These are phyloP conservation scores for Cydia strobilella DNA, from an alignment of 1,140 invertebrate genomes.

Conservation along the genomic window DNA sequence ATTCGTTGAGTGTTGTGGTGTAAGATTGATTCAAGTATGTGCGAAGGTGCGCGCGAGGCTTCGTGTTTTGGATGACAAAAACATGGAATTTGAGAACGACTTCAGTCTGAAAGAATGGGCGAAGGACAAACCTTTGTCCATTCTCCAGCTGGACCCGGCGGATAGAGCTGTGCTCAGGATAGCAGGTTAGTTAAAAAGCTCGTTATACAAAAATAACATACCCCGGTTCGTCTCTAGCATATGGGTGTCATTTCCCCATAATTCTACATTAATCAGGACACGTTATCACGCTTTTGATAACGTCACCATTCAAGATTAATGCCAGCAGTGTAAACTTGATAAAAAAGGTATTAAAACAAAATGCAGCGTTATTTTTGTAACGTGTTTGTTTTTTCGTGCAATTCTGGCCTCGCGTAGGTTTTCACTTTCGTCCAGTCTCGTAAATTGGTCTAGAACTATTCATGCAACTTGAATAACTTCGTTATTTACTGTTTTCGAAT, in stretches of 20 bases:
- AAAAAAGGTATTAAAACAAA: slow-evolving; percentile 37
- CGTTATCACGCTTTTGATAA: slow-evolving; percentile 50
- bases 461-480: slow-evolving; percentile 27
- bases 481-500: slow-evolving; percentile 27
- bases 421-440: slow-evolving; percentile 48
- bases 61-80: slow-evolving; percentile 78
- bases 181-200: slow-evolving; percentile 87
- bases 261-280: slow-evolving; percentile 46
- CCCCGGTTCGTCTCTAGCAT: not conserved
- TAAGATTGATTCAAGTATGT: slow-evolving; percentile 76
- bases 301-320: slow-evolving; percentile 47
- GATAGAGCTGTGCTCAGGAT: slow-evolving; percentile 96
- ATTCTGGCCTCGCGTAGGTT: slow-evolving; percentile 35
- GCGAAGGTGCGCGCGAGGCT: slow-evolving; percentile 73
- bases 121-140: slow-evolving; percentile 96
- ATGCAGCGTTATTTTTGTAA: slow-evolving; percentile 20
- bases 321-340: slow-evolving; percentile 43
- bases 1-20: slow-evolving; percentile 66
- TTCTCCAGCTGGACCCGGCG: slow-evolving; percentile 96
- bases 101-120: slow-evolving; percentile 96
- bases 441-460: slow-evolving; percentile 21
- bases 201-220: slow-evolving; percentile 5
- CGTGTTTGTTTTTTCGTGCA: slow-evolving; percentile 38
- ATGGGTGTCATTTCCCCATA: slow-evolving; percentile 9
- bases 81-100: slow-evolving; percentile 91